These are phyloP conservation scores for Adoxophyes honmai DNA, from an alignment of 1,140 invertebrate species.

Conservation along the genomic window DNA sequence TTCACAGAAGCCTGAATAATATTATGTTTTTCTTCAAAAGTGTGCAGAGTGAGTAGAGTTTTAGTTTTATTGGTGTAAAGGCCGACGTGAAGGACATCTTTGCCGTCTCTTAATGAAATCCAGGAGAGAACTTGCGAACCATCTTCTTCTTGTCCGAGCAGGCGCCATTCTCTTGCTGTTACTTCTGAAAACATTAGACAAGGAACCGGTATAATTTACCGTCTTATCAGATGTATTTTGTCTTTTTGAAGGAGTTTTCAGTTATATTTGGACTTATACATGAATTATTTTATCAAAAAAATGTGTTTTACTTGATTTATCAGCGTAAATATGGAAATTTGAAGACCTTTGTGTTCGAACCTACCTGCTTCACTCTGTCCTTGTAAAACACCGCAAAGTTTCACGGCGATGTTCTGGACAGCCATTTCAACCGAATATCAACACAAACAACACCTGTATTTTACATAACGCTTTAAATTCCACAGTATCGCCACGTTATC, in stretches of 20 bases:
- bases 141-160: constrained; percentile 87
- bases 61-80: constrained; percentile 78
- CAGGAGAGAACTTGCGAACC: constrained; percentile 84
- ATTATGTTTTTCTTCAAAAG: constrained; percentile 80
- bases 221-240: no score
- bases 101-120: constrained; percentile 74
- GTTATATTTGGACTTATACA: no score
- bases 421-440: constrained; percentile 39
- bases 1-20: constrained; percentile 89
- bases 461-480: constrained; percentile 36
- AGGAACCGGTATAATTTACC: not conserved
- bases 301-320: no score
- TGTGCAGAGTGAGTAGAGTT: constrained; percentile 79
- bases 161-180: constrained; percentile 84
- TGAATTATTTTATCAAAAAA: no score
- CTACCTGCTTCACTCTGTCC: constrained; percentile 53
- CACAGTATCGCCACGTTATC: constrained; percentile 35
- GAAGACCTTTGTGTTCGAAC: constrained; percentile 19
- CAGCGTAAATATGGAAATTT: not conserved
- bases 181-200: constrained; percentile 44
- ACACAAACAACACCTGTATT: constrained; percentile 29
- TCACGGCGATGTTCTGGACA: constrained; percentile 68
- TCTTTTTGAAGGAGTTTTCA: no score
- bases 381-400: constrained; percentile 69
- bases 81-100: constrained; percentile 70